These are phyloP conservation scores for Hypsopygia costalis DNA, from an alignment of 2,888 invertebrate species.

Conservation along the genomic window DNA sequence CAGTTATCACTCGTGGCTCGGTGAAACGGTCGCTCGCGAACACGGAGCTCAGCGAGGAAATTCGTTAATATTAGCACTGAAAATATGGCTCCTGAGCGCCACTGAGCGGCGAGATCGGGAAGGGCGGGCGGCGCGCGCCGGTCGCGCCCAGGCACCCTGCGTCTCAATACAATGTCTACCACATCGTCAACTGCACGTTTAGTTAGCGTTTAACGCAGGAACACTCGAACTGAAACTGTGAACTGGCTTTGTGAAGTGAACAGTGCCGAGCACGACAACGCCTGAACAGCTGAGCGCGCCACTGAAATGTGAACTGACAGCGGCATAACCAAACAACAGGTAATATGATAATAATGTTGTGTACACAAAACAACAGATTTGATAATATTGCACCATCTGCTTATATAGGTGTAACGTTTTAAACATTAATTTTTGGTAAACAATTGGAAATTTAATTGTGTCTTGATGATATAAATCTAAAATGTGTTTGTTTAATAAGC, in stretches of 20 bases:
- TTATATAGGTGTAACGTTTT: too few relatives aligned
- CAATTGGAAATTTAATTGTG: too few relatives aligned
- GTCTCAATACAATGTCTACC: conserved; percentile 35
- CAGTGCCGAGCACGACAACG: neutral
- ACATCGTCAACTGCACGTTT: conserved; percentile 33
- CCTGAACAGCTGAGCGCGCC: conserved; percentile 12
- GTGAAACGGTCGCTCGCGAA: conserved; percentile 12
- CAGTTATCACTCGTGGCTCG: conserved; percentile 13
- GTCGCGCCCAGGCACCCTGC: conserved; percentile 35
- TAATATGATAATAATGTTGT: conserved; percentile 7
- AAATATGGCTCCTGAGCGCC: conserved; percentile 28
- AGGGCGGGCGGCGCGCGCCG: conserved; percentile 76
- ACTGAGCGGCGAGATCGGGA: conserved; percentile 39
- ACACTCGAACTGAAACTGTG: neutral
- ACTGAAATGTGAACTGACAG: conserved; percentile 31
- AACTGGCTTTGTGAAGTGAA: conserved; percentile 14
- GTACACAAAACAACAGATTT: neutral
- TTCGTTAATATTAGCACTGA: conserved; percentile 52
- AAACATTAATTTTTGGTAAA: too few relatives aligned
- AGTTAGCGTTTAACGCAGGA: conserved; percentile 13
- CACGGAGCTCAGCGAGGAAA: conserved; percentile 28
- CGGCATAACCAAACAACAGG: conserved; percentile 27
- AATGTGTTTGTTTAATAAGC: too few relatives aligned
- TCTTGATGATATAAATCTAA: too few relatives aligned
- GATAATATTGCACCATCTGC: neutral